phyloP scores from a whole-genome alignment of 2,888 invertebrate species.

The Hipparchia sbordonii region DNA sequence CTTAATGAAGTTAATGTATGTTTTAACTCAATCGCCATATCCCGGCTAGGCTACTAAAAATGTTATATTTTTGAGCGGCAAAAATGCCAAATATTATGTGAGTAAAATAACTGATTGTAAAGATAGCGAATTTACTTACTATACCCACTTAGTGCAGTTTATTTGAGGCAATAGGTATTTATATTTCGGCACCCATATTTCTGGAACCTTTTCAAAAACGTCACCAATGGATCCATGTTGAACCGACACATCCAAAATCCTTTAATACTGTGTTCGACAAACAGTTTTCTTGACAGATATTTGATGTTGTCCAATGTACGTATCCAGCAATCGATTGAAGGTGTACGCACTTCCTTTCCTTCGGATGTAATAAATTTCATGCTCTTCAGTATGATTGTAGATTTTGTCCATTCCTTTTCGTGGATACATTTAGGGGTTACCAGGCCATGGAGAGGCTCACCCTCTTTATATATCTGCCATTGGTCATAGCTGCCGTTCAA shows the following conservation, averaged over 20 bases:
- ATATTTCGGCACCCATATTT: neutral
- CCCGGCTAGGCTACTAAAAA: too few relatives aligned
- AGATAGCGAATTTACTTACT: too few relatives aligned
- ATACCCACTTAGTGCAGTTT: neutral
- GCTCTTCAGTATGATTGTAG: neutral
- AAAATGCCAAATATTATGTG: too few relatives aligned
- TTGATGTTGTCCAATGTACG: neutral
- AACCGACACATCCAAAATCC: neutral
- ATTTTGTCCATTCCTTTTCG: neutral
- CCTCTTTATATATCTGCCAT: neutral
- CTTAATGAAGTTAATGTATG: too few relatives aligned
- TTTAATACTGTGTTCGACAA: neutral
- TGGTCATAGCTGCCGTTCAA: neutral
- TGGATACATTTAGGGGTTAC: neutral
- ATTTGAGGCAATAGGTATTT: neutral
- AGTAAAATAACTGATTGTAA: too few relatives aligned
- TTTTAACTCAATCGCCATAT: too few relatives aligned
- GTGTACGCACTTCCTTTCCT: neutral
- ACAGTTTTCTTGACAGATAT: slow-evolving; percentile 1
- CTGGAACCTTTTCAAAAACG: neutral
- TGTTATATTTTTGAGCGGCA: too few relatives aligned
- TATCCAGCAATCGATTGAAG: neutral
- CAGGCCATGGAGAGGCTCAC: neutral
- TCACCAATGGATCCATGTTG: neutral
- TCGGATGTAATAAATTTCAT: neutral